phyloP scores from a whole-genome alignment of 2,113 vertebrate species.

The Sturnus vulgaris region DNA sequence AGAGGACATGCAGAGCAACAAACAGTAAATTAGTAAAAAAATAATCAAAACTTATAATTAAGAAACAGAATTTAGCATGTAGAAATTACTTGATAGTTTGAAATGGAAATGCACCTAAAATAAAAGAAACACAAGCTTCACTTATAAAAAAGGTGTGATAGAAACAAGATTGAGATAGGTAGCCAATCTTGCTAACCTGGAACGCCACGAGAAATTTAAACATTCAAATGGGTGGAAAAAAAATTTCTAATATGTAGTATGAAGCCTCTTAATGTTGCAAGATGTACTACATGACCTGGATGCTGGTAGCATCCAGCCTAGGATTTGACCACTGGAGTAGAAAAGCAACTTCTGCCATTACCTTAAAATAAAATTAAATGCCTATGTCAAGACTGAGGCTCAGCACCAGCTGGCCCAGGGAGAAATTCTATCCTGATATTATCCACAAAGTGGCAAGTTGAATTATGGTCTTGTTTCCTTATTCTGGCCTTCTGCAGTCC shows the following conservation, averaged over 20 bases:
- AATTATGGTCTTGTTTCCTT: background rate
- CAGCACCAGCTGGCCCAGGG: background rate
- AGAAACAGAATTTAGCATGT: background rate
- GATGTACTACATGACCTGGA: background rate
- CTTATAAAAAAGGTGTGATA: background rate
- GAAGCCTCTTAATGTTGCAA: background rate
- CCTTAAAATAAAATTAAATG: conserved; percentile 3
- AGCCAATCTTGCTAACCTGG: background rate
- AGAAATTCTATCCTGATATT: conserved; percentile 21
- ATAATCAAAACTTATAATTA: background rate
- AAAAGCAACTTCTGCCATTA: background rate
- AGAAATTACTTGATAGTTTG: background rate
- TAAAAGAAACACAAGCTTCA: background rate
- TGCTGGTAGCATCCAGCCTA: background rate
- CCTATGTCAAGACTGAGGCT: background rate
- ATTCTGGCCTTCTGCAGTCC: background rate
- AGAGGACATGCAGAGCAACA: background rate
- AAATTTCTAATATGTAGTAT: background rate
- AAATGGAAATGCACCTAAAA: background rate
- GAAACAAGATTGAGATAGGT: background rate
- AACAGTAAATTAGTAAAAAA: background rate
- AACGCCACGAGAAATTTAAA: background rate
- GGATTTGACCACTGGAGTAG: background rate
- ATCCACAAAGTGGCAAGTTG: background rate
- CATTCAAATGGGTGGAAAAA: background rate